Evolutionary conservation across 2,888 invertebrate genomes (phyloP), one percentile per base, ranked within the genome.

Genomic region (Parapristionchus giblindavisi): DNA sequence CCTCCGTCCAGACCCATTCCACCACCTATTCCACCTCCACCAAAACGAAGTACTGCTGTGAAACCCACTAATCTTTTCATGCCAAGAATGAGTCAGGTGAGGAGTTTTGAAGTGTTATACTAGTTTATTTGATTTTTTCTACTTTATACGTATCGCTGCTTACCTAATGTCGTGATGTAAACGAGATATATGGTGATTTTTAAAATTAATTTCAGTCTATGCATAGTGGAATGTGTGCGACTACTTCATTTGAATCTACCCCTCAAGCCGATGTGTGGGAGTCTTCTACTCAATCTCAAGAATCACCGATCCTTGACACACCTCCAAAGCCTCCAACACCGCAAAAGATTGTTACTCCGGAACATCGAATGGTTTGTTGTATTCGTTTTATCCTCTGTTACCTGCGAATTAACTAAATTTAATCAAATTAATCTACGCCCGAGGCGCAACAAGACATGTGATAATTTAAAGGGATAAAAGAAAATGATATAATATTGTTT

Each of bases 291-390:
- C 24, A 6, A 27, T 54, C 32, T 54, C 6, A 27, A 17, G 1
- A 56, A 29, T 1, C 29, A 40, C 24, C 27, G 61, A 61, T 63
- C 14, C 5, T 2, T 65, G 29, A 40, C 63, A 65, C 43, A 43
- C 14, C 21, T 65, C 63, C 1, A 43, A 40, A 0, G 43, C 43
- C 0, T n/a, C 61, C 2, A 65, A 65, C 11, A 29, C 63, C 4
- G n/a, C n/a, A n/a, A n/a, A n/a, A n/a, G n/a, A n/a, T n/a, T n/a
- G n/a, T n/a, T n/a, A 65, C 63, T 3, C 63, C 63, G 3, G 63
- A 65, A 4, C 63, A 65, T 65, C 63, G 43, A 65, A 65, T 65
- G 63, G 63, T 65, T 17, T 36, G 61, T 38, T n/a, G n/a, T n/a
- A n/a, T n/a, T n/a, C n/a, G n/a, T n/a, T n/a, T n/a, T n/a, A n/a